Evolutionary conservation across 2,888 invertebrate species (phyloP).

Genomic region (Brassicogethes aeneus): DNA sequence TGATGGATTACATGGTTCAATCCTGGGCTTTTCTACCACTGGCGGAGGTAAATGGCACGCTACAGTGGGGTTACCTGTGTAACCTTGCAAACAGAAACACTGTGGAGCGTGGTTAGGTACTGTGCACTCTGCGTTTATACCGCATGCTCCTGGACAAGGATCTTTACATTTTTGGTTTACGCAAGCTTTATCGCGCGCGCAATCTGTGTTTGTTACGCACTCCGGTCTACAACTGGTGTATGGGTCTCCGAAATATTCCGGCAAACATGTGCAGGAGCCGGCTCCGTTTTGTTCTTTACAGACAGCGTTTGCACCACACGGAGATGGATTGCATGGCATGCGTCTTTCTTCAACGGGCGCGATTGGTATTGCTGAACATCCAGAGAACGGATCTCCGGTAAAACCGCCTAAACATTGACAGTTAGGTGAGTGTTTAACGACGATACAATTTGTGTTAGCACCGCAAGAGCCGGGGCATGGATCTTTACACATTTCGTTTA

Average conservation of each 20-base stretch:
- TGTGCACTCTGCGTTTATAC: constrained; percentile 67
- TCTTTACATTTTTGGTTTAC: constrained; percentile 77
- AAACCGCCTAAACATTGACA: constrained; percentile 74
- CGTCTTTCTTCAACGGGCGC: constrained; percentile 51
- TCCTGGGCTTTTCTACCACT: constrained; percentile 39
- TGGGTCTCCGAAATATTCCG: constrained; percentile 81
- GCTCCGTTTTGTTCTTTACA: constrained; percentile 77
- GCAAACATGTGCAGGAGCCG: constrained; percentile 73
- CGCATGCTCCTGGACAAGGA: constrained; percentile 77
- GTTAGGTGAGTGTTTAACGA: constrained; percentile 74
- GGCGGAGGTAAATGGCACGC: constrained; percentile 38
- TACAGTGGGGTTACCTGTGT: constrained; percentile 63
- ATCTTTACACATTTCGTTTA: constrained; percentile 70
- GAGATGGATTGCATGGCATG: constrained; percentile 76
- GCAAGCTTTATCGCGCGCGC: constrained; percentile 67
- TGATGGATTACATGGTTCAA: constrained; percentile 61
- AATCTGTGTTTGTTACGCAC: constrained; percentile 77
- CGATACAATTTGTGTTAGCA: constrained; percentile 64
- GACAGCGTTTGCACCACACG: constrained; percentile 77
- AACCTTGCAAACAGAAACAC: constrained; percentile 69
- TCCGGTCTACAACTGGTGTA: constrained; percentile 79
- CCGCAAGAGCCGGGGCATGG: constrained; percentile 85
- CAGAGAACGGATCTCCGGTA: constrained; percentile 78
- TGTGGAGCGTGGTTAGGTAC: constrained; percentile 76
- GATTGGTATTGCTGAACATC: constrained; percentile 43